Conservation (phyloP, 2,797 vertebrate species). For the Coracias cyanogaster region DNA sequence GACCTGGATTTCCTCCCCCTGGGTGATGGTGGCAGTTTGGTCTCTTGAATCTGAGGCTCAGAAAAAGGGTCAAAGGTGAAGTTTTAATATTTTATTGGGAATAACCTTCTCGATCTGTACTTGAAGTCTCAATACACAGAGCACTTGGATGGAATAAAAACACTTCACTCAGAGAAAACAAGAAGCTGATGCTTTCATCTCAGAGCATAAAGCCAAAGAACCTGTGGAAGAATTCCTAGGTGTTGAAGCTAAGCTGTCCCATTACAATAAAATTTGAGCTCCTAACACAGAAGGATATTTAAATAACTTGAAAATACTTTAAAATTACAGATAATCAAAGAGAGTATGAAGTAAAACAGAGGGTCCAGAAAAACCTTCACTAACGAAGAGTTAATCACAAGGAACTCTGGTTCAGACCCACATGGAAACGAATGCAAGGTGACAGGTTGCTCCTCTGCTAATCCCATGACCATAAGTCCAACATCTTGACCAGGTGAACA, state of each 20-base stretch:
- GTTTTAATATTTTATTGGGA: neutral
- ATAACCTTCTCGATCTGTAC: neutral
- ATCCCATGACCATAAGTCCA: neutral
- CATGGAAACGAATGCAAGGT: neutral
- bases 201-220: neutral
- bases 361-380: neutral
- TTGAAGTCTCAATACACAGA: neutral
- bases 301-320: neutral
- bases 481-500: neutral
- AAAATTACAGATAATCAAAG: neutral
- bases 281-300: neutral
- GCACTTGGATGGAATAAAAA: neutral
- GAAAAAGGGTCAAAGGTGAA: neutral
- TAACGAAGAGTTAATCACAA: neutral
- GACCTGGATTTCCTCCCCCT: neutral
- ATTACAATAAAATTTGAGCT: neutral
- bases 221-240: neutral
- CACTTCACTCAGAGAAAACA: neutral
- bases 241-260: neutral
- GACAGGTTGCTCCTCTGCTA: neutral
- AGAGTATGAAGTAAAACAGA: neutral
- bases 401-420: neutral
- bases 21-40: neutral
- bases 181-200: neutral
- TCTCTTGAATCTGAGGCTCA: neutral